Evolutionary conservation across 2,113 vertebrate genomes (phyloP).

Genomic region (Casuarius casuarius): DNA sequence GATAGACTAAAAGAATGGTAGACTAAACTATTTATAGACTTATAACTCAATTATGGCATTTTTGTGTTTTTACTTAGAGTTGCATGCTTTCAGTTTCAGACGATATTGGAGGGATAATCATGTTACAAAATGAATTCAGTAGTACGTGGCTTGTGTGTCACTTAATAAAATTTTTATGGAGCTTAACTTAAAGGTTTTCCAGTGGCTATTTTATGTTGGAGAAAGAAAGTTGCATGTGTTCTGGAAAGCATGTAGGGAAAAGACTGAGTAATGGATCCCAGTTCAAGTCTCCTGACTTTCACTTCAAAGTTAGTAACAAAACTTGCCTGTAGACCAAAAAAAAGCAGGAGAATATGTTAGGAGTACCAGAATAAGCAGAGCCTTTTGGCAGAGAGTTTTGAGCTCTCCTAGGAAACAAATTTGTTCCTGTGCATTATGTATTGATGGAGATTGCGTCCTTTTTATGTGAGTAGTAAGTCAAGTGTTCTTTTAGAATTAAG

Average conservation of each 20-base stretch:
- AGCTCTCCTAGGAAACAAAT: slow-evolving; percentile 12
- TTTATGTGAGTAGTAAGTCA: not conserved
- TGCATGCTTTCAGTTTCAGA: not conserved
- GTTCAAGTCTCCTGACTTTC: not conserved
- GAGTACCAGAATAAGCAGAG: not conserved
- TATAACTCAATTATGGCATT: not conserved
- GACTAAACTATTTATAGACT: not conserved
- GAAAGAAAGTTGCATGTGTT: not conserved
- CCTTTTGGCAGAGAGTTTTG: not conserved
- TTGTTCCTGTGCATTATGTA: not conserved
- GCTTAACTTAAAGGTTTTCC: not conserved
- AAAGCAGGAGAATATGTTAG: not conserved
- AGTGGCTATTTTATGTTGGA: not conserved
- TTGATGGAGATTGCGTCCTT: not conserved
- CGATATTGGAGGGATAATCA: not conserved
- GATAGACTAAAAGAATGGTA: not conserved
- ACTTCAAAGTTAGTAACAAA: not conserved
- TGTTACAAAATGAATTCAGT: not conserved
- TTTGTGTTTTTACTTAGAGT: not conserved
- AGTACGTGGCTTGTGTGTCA: slow-evolving; percentile 7
- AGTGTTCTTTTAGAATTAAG: not conserved
- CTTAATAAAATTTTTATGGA: not conserved
- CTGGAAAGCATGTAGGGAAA: not conserved
- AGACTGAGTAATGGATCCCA: not conserved
- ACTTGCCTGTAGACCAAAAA: not conserved